Percentiles rank a stretch among this genome's conserved stretches.
phyloP scores from a whole-genome alignment of 1,140 invertebrate genomes.

The Monochamus saltuarius region DNA sequence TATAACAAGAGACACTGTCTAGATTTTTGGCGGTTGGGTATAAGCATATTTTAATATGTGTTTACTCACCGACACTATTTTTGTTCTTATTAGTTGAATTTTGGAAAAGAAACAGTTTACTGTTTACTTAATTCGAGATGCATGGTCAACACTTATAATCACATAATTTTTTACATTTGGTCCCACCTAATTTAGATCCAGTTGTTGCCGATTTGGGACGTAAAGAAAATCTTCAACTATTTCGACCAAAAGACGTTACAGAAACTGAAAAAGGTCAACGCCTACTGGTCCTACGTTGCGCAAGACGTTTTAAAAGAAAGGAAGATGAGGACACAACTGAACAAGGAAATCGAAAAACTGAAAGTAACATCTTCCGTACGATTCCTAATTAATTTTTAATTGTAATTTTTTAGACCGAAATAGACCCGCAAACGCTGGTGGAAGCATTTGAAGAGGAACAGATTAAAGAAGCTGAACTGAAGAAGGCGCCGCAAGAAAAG shows the following conservation, averaged over 20 bases:
- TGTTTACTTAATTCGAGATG: too few species aligned
- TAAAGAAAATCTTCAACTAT: conserved; percentile 34
- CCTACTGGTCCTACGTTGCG: conserved; percentile 26
- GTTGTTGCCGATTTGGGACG: conserved; percentile 31
- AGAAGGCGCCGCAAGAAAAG: conserved; percentile 5
- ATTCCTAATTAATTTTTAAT: conserved; percentile 1
- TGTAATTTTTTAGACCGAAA: conserved; percentile 12
- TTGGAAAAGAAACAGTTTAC: too few species aligned
- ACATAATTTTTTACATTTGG: too few species aligned
- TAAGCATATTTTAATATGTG: too few species aligned
- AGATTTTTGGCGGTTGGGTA: too few species aligned
- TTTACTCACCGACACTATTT: too few species aligned
- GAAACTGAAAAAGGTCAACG: conserved; percentile 30
- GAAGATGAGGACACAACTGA: conserved; percentile 10
- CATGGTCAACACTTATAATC: too few species aligned
- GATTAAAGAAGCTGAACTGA: not conserved
- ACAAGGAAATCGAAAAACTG: conserved; percentile 22
- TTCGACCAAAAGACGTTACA: conserved; percentile 30
- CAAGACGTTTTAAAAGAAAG: conserved; percentile 29
- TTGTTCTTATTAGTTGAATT: too few species aligned
- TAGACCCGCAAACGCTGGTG: not conserved
- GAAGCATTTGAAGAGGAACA: not conserved
- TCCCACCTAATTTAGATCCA: conserved; percentile 20
- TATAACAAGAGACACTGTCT: too few species aligned
- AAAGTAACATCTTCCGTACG: not conserved